phyloP scores from a whole-genome alignment of 2,113 vertebrate species.

The Labeo rohita region DNA sequence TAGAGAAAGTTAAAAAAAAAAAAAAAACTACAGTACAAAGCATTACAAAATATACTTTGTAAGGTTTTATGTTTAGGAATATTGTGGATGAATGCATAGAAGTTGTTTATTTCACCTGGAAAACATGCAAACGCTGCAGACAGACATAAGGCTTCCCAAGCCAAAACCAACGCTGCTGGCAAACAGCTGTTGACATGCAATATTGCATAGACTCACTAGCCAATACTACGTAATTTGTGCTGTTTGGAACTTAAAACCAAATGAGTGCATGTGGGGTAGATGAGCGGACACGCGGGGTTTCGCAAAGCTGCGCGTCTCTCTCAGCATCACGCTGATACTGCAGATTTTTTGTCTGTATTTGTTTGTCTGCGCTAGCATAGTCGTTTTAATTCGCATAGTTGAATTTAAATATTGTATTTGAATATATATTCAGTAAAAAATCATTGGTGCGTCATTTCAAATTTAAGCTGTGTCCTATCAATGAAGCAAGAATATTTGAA shows the following conservation, averaged over 20 bases:
- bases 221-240: not conserved
- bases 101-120: conserved; percentile 8
- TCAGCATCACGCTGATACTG: conserved; percentile 6
- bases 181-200: conserved; percentile 65
- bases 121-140: conserved; percentile 20
- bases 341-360: not conserved
- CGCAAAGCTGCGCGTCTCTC: conserved; percentile 18
- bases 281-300: not conserved
- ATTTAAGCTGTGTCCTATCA: not conserved
- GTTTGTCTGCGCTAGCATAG: not conserved
- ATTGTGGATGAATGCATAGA: not conserved
- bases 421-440: too few species aligned
- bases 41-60: not conserved
- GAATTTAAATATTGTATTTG: too few species aligned
- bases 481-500: not conserved
- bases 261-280: not conserved
- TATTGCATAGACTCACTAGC: not conserved
- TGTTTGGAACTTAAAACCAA: not conserved
- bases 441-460: not conserved
- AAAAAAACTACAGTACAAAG: not conserved
- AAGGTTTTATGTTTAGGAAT: not conserved
- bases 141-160: conserved; percentile 70
- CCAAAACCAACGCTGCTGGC: conserved; percentile 69
- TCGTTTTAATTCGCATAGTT: not conserved
- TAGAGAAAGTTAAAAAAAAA: not conserved